Evolutionary conservation across 1,140 invertebrate genomes (phyloP), one percentile per base, ranked within the genome.

Genomic region (Mya arenaria): DNA sequence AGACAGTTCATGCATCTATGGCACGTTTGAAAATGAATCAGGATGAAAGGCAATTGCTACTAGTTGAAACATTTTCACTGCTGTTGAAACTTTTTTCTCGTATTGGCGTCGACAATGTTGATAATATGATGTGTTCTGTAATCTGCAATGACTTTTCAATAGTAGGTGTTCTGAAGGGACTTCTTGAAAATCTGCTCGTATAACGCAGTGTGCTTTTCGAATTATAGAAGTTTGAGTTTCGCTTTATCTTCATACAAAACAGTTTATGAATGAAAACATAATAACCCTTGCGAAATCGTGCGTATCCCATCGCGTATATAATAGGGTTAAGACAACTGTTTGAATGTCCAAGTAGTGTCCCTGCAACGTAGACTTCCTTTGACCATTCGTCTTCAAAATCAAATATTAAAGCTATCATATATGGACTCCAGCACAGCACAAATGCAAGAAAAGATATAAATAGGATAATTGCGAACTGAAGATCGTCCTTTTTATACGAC

Each of bases 231-330:
- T 17, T 23, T 52, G 48, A 52, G 48, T 52, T 52, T 10, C 48
- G 2, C 48, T 52, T 17, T 23, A 23, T 80, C 71, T 80, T 80
- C 8, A 80, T 23, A 28, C 77, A 68, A 39, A 80, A 80, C 34
- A 80, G 13, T 80, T 80, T 80, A 56, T 71, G 77, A 10, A 80
- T 25, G 39, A 80, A 80, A 5, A 80, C 55, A 44, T 69, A 69
- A 58, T 80, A 80, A 4, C 77, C 77, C 23, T 80, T 66, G 0
- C 77, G n/a, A 39, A 80, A 80, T 28, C 77, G 36, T 37, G 41
- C 62, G 28, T 30, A 55, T 17, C 62, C 62, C 44, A 80, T 13
- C 2, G 77, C 77, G 62, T 80, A 80, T 8, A 80, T 80, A 1
- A 80, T 48, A 28, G 77, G 63, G 25, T 80, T 80, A 15, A 80